Conservation (phyloP, 2,113 vertebrate genomes). For the Carassius gibelio region DNA sequence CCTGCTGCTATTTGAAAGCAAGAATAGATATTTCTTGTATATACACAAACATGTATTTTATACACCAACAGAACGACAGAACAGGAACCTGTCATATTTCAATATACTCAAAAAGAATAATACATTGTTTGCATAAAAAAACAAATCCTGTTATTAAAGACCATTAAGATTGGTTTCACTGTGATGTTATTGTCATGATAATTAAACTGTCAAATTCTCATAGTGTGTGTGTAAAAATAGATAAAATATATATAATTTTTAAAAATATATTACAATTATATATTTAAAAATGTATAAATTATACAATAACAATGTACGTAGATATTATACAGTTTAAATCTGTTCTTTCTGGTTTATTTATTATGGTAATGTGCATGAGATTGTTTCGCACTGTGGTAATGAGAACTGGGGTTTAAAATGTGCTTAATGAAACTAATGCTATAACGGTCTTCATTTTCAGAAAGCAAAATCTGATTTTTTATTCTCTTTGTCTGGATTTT, state of each 20-base stretch:
- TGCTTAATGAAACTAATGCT: not conserved
- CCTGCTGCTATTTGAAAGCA: conserved; percentile 5
- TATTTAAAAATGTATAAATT: too few relatives aligned
- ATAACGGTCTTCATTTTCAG: not conserved
- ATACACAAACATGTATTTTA: not conserved
- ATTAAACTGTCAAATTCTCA: not conserved
- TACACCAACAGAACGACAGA: not conserved
- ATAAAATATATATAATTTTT: too few relatives aligned
- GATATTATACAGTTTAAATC: not conserved
- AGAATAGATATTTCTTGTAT: not conserved
- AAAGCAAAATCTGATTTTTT: not conserved
- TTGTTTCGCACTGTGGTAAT: conserved; percentile 9
- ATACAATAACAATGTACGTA: too few relatives aligned
- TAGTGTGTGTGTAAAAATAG: not conserved
- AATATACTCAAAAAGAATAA: not conserved
- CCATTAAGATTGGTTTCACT: not conserved
- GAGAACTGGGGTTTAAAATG: not conserved
- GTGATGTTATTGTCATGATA: not conserved
- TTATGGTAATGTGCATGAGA: not conserved
- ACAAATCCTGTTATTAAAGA: too few relatives aligned
- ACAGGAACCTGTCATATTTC: not conserved
- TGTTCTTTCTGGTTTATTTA: not conserved
- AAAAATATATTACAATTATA: too few relatives aligned
- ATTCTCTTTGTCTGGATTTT: not conserved
- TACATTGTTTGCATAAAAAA: not conserved